Base-by-base conservation (phyloP, 2,888 invertebrate species). In the Aleiodes testaceus region DNA sequence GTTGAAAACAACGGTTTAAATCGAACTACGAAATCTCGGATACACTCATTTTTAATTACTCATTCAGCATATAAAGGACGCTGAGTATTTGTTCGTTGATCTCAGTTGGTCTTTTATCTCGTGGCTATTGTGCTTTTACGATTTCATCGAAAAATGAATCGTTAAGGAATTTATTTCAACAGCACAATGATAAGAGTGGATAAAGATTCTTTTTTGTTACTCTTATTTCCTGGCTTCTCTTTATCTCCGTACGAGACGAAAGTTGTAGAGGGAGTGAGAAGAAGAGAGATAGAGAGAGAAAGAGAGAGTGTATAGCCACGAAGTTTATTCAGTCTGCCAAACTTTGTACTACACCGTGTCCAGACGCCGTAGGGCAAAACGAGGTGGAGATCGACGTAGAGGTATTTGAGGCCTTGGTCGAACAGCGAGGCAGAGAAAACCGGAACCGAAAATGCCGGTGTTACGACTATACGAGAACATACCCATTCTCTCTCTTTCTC, bases 271-370 rank as follows among this genome's bases (percentile, higher is more conserved):
- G 14, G 42, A 42, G 4, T 9, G 42, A 49, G 11, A 20, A 9
- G 42, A 30, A 18, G 61, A 61, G 36, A 30, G 44, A 9, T 53
- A 49, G 66, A 16, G 36, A 18, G 49, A 69, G 69, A 61, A 20
- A 50, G 61, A 74, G 74, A 81, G 81, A 81, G 82, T 81, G 82
- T 76, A 78, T 78, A 80, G 78, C 81, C 81, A 79, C 82, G 82
- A 85, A 86, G 87, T 87, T 87, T 87, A 87, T 86, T 87, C 87
- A 86, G 86, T 84, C 84, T 82, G 82, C 80, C 82, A 87, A 87
- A 87, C 84, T 87, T 87, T 84, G 86, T 87, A 87, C 84, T 87
- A 87, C 87, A 87, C 79, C 83, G 80, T 87, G 87, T 87, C 85
- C 82, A 85, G 74, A 69, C 71, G 81, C 85, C 85, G 42, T 49